Evolutionary conservation across 1,140 invertebrate genomes (phyloP).

Genomic region (Saccostrea cuccullata): DNA sequence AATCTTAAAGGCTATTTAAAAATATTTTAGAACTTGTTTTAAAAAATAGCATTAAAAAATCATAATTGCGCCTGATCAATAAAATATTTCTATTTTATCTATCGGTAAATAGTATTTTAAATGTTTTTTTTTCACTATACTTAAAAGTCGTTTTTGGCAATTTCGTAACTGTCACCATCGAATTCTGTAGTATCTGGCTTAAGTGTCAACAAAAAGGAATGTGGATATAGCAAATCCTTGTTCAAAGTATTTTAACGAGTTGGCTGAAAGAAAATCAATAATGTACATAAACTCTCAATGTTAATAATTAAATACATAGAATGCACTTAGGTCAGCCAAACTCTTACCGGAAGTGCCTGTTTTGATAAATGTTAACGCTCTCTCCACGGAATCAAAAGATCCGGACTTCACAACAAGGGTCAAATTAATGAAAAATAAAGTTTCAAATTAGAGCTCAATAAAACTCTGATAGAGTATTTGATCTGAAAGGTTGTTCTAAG

Average conservation of each 20-base stretch:
- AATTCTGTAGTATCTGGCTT: neutral
- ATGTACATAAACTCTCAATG: neutral
- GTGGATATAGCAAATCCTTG: neutral
- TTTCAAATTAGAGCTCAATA: slow-evolving; percentile 31
- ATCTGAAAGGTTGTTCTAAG: slow-evolving; percentile 24
- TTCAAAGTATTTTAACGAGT: neutral
- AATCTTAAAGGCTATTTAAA: no score
- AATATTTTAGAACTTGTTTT: no score
- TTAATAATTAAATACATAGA: slow-evolving; percentile 15
- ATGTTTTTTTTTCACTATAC: no score
- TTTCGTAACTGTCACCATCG: neutral
- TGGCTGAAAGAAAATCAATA: neutral
- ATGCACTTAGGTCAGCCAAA: slow-evolving; percentile 14
- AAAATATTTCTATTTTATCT: no score
- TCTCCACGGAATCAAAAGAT: slow-evolving; percentile 18
- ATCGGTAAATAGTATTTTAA: no score
- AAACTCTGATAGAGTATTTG: slow-evolving; percentile 30
- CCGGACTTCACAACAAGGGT: slow-evolving; percentile 34
- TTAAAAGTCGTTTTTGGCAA: no score
- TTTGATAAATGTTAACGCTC: slow-evolving; percentile 1
- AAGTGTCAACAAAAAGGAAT: neutral
- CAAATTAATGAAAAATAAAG: slow-evolving; percentile 37
- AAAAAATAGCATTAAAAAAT: no score
- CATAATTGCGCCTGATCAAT: no score
- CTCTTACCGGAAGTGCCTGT: slow-evolving; percentile 8